Evolutionary conservation across 2,113 vertebrate genomes (phyloP).

Genomic region (Pongo abelii): DNA sequence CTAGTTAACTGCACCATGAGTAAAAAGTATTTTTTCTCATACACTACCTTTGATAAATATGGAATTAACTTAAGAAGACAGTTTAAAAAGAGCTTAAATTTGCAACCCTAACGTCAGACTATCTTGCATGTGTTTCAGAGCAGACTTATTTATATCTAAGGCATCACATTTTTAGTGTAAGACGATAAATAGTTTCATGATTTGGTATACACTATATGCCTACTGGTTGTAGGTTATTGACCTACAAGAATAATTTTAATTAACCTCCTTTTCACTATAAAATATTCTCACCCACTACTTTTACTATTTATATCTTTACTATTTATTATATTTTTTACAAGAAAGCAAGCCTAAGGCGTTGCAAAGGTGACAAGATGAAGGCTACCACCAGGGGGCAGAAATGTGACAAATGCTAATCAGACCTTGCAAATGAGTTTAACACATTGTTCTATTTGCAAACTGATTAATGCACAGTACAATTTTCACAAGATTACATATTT

Average conservation of each 20-base stretch:
- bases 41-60: not conserved
- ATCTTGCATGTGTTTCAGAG: not conserved
- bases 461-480: not conserved
- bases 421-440: not conserved
- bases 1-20: not conserved
- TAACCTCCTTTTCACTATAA: not conserved
- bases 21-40: not conserved
- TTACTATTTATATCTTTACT: not conserved
- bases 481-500: slow-evolving; percentile 20
- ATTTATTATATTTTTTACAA: not conserved
- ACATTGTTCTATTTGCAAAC: not conserved
- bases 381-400: slow-evolving; percentile 70
- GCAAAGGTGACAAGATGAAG: not conserved
- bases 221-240: not conserved
- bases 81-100: not conserved
- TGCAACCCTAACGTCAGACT: not conserved
- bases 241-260: not conserved
- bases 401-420: not conserved
- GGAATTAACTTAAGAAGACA: not conserved
- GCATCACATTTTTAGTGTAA: not conserved
- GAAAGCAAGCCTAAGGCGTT: not conserved
- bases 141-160: not conserved
- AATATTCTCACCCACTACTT: not conserved
- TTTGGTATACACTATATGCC: not conserved
- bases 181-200: not conserved